Evolutionary conservation across 2,888 invertebrate species (phyloP).

Genomic region (Epiblema foenella): DNA sequence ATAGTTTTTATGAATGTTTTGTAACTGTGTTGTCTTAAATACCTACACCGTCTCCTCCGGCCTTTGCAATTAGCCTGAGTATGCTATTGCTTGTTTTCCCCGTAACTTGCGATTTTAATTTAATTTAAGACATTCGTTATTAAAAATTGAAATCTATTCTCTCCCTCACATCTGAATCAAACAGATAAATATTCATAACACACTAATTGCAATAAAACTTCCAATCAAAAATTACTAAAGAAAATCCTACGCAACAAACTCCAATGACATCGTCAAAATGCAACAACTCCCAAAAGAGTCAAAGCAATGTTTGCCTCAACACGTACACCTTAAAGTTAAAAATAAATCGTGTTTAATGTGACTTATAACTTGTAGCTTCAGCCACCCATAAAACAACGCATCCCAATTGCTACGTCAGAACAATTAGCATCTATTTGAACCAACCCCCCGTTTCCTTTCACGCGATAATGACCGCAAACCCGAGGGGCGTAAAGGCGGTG

Average conservation of each 20-base stretch:
- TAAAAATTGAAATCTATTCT: conserved; percentile 7
- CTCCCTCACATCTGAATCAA: conserved; percentile 9
- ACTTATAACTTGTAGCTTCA: not conserved
- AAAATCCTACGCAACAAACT: conserved; percentile 23
- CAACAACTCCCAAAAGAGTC: not conserved
- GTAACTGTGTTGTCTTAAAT: too few species aligned
- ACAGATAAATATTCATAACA: conserved; percentile 37
- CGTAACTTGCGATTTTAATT: too few species aligned
- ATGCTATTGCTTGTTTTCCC: too few species aligned
- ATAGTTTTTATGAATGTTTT: too few species aligned
- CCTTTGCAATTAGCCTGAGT: too few species aligned
- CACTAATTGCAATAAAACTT: conserved; percentile 39
- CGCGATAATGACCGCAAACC: conserved; percentile 3
- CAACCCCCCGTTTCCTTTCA: conserved; percentile 29
- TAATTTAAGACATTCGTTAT: not conserved
- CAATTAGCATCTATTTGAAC: conserved; percentile 42
- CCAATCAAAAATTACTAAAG: conserved; percentile 32
- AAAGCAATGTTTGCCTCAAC: not conserved
- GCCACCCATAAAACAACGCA: conserved; percentile 23
- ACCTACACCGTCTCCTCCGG: too few species aligned
- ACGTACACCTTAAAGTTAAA: not conserved
- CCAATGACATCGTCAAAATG: not conserved
- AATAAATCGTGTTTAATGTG: not conserved
- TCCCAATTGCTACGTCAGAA: conserved; percentile 38
- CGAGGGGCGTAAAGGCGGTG: conserved; percentile 11